A percentile compares a stretch with the other conserved stretches of the same genome.
These are phyloP conservation scores for Notodonta dromedarius DNA, from an alignment of 2,888 invertebrate genomes.

Conservation along the genomic window DNA sequence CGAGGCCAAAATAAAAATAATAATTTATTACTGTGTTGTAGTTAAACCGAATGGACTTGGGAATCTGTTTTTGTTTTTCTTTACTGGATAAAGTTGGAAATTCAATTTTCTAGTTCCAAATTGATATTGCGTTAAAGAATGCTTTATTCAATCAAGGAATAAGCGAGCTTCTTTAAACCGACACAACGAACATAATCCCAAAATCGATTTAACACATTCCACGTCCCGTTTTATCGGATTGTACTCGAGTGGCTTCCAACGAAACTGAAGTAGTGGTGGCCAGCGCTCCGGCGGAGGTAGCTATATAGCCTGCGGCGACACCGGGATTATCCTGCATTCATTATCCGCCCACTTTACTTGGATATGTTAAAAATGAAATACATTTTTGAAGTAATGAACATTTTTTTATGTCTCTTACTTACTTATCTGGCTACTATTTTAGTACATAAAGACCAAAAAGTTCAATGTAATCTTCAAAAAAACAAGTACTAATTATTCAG, in stretches of 20 bases:
- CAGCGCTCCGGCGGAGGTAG: conserved; percentile 19
- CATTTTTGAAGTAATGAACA: no score
- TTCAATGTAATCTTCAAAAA: no score
- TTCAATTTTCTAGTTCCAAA: background rate
- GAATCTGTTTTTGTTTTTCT: no score
- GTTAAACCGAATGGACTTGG: no score
- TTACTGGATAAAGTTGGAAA: background rate
- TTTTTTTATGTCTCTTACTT: no score
- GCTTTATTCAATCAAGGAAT: conserved; percentile 24
- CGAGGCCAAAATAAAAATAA: no score
- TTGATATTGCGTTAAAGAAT: background rate
- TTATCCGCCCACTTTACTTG: conserved; percentile 23
- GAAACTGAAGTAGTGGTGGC: conserved; percentile 34
- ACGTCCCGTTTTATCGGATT: conserved; percentile 42
- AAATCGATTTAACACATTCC: conserved; percentile 43
- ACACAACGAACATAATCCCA: conserved; percentile 39
- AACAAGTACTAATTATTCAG: no score
- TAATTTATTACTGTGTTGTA: no score
- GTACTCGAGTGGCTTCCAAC: conserved; percentile 34
- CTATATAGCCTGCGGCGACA: conserved; percentile 23
- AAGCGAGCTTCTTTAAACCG: conserved; percentile 32
- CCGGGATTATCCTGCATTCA: conserved; percentile 18
- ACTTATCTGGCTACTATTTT: no score
- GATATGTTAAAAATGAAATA: no score
- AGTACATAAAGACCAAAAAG: no score